Base-by-base conservation (phyloP, 2,888 invertebrate genomes). In the Trichopria drosophilae region DNA sequence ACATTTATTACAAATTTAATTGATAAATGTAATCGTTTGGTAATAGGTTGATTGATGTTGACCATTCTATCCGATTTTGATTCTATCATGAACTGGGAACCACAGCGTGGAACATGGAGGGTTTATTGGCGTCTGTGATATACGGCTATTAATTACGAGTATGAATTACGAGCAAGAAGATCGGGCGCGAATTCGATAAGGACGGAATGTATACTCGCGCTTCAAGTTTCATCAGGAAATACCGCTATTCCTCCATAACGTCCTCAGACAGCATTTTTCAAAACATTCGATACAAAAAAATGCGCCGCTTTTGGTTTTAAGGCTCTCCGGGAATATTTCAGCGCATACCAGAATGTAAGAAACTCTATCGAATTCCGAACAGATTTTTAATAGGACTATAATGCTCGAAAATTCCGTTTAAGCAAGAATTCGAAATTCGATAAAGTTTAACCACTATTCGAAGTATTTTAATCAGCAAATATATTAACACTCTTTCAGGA, bases 111-210 rank as follows among this genome's bases (percentile, higher is more conserved):
- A 28, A 10, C 7, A 28, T 22, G 40, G 29, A 40, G 29, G 55
- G 51, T 48, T 52, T 48, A 48, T 35, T 46, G 44, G 40, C 37
- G 31, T 18, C 40, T 37, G 34, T 56, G 54, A 59, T 53, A 45
- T 53, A 57, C 48, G 55, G 37, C 39, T 53, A 53, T 61, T 61
- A 60, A 58, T 61, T 61, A 56, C 58, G 53, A 35, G 50, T 56
- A 56, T 56, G 53, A 58, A 57, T 59, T 56, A 60, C 55, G 52
- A 48, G 55, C 43, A 28, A 37, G 18, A 39, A 42, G 48, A 48
- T 34, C 36, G 40, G 18, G 22, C 40, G 24, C 34, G 26, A 28
- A 40, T 28, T 40, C 40, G 24, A n/a, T 34, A n/a, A n/a, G n/a
- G n/a, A n/a, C n/a, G n/a, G n/a, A n/a, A n/a, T n/a, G n/a, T n/a